phyloP scores from a whole-genome alignment of 1,140 invertebrate species.

The Homarus americanus region DNA sequence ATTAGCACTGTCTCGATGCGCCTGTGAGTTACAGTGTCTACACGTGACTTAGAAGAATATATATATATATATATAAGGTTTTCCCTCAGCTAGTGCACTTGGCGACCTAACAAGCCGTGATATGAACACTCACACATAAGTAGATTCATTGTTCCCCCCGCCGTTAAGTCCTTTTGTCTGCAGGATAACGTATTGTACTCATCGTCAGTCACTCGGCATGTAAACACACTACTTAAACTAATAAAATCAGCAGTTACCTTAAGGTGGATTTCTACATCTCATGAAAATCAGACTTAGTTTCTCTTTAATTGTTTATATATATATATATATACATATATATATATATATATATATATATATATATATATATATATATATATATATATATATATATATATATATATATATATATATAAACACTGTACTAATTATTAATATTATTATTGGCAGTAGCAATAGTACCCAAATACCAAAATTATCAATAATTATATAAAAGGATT shows the following conservation, averaged over 20 bases:
- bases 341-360: conserved; percentile 33
- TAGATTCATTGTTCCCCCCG: neutral
- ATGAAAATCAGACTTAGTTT: neutral
- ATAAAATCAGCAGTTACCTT: neutral
- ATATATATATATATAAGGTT: neutral
- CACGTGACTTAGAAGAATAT: neutral
- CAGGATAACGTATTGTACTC: neutral
- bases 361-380: conserved; percentile 44
- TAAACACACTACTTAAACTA: neutral
- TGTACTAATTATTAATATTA: too few species aligned
- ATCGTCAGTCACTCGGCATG: too few species aligned
- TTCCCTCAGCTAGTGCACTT: neutral
- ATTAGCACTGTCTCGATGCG: too few species aligned
- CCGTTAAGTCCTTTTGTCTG: neutral
- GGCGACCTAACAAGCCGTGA: neutral
- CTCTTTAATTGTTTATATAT: conserved; percentile 8
- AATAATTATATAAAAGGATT: too few species aligned
- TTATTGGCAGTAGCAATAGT: too few species aligned
- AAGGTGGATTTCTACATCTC: neutral
- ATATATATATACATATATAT: conserved; percentile 49
- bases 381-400: conserved; percentile 46
- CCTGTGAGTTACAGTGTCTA: neutral
- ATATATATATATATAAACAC: conserved; percentile 18
- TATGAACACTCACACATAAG: neutral
- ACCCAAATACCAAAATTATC: too few species aligned